Evolutionary conservation across 2,113 vertebrate species (phyloP).

Genomic region (Sander vitreus): DNA sequence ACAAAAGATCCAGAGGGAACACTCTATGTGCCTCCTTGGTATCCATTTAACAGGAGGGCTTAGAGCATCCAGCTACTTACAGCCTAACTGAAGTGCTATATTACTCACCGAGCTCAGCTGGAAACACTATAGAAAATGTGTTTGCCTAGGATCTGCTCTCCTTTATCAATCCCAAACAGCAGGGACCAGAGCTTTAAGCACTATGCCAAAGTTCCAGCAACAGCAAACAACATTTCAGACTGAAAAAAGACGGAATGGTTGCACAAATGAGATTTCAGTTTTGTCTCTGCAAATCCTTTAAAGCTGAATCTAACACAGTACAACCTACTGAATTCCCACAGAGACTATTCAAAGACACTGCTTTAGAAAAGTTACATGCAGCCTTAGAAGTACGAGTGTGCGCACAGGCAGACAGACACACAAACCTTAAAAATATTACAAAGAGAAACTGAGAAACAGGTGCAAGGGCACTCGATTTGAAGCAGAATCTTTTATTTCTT

Average conservation of each 20-base stretch:
- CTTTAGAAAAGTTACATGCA: conserved; percentile 59
- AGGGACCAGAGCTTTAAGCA: conserved; percentile 77
- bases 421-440: background rate
- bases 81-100: conserved; percentile 73
- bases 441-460: conserved; percentile 23
- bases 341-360: conserved; percentile 62
- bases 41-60: conserved; percentile 78
- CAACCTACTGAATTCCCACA: conserved; percentile 66
- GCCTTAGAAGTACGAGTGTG: conserved; percentile 38
- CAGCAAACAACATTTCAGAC: conserved; percentile 75
- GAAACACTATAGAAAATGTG: conserved; percentile 83
- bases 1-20: conserved; percentile 73
- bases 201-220: conserved; percentile 70
- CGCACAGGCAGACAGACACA: conserved; percentile 1
- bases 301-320: conserved; percentile 71
- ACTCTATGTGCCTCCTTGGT: conserved; percentile 68
- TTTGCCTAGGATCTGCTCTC: conserved; percentile 78
- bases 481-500: conserved; percentile 72
- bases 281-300: conserved; percentile 80
- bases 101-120: conserved; percentile 81
- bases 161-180: conserved; percentile 84
- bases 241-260: conserved; percentile 62
- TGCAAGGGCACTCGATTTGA: conserved; percentile 21
- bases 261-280: conserved; percentile 80
- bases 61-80: conserved; percentile 78